Evolutionary conservation across 2,113 vertebrate genomes (phyloP).

Genomic region (Myotis yumanensis): DNA sequence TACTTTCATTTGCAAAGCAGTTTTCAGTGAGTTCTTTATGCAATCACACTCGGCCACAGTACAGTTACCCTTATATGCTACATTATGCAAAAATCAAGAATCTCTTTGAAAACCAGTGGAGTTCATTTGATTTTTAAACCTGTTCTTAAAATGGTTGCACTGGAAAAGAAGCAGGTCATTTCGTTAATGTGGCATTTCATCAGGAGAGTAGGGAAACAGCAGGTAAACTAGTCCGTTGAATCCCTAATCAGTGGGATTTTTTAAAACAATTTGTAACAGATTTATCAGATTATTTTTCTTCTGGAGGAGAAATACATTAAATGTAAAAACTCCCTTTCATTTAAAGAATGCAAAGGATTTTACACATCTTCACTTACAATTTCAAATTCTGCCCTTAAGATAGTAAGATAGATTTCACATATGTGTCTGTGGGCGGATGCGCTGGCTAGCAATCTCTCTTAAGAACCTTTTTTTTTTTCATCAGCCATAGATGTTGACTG

Average conservation of each 20-base stretch:
- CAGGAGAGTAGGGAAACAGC: neutral
- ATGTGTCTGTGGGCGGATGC: neutral
- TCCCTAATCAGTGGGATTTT: neutral
- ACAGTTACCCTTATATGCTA: neutral
- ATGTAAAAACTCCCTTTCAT: neutral
- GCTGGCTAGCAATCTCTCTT: neutral
- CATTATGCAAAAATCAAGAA: neutral
- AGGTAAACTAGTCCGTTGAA: neutral
- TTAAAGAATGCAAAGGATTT: constrained; percentile 27
- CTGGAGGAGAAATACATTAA: neutral
- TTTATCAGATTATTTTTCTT: constrained; percentile 42
- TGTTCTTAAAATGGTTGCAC: constrained; percentile 13
- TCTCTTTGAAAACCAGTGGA: constrained; percentile 60
- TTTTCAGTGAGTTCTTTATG: constrained; percentile 50
- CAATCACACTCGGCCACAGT: constrained; percentile 36
- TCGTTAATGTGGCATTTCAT: neutral
- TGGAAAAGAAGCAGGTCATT: neutral
- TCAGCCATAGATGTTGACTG: neutral
- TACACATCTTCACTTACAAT: constrained; percentile 11
- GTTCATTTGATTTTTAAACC: neutral
- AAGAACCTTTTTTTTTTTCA: neutral
- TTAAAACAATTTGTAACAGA: neutral
- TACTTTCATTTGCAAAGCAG: constrained; percentile 67
- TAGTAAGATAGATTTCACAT: constrained; percentile 21
- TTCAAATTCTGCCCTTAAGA: neutral